phyloP scores from a whole-genome alignment of 2,797 vertebrate genomes.

The Limnodromus scolopaceus region DNA sequence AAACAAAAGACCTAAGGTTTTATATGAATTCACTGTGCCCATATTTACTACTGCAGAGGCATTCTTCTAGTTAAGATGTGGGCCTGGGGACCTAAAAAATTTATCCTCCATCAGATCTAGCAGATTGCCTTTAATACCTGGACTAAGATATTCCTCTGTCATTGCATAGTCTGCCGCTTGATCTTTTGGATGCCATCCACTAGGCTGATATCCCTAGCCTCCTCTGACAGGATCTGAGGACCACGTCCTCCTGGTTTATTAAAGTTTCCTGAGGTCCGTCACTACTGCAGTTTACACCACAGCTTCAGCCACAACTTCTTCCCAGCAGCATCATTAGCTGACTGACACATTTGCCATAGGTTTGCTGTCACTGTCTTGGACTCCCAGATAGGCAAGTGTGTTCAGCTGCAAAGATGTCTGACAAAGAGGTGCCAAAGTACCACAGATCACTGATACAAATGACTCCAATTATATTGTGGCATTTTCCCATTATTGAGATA shows the following conservation, averaged over 20 bases:
- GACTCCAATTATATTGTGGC: not conserved
- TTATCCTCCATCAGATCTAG: not conserved
- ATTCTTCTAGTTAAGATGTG: not conserved
- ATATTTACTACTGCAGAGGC: not conserved
- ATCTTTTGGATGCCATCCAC: not conserved
- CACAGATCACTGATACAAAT: not conserved
- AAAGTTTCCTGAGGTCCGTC: not conserved
- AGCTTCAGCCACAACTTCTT: not conserved
- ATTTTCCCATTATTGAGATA: not conserved
- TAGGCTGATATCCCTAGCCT: not conserved
- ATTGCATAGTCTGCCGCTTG: not conserved
- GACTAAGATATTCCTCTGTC: not conserved
- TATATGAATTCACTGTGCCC: not conserved
- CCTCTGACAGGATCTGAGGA: not conserved
- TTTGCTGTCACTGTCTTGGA: not conserved
- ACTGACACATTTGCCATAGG: not conserved
- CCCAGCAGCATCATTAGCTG: not conserved
- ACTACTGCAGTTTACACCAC: not conserved
- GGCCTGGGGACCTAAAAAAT: not conserved
- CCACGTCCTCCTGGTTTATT: not conserved
- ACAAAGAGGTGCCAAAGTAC: not conserved
- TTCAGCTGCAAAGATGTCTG: not conserved
- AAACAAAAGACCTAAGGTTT: not conserved
- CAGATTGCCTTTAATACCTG: not conserved
- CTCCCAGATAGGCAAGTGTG: not conserved